These are phyloP conservation scores for Arrhopalites spinosus DNA, from an alignment of 2,888 invertebrate species.

Conservation along the genomic window DNA sequence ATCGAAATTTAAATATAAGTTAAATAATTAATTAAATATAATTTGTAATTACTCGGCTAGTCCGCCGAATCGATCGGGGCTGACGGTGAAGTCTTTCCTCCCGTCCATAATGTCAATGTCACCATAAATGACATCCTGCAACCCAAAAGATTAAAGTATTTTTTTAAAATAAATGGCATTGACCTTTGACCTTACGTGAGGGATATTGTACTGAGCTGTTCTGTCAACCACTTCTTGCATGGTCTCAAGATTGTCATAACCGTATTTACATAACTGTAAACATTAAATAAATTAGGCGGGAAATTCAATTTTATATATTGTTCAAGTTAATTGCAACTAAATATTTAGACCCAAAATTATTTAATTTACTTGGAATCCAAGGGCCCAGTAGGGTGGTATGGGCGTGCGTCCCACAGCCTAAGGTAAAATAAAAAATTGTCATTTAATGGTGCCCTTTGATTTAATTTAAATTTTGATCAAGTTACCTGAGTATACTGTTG, in stretches of 20 bases:
- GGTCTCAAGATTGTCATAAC: slow-evolving; percentile 69
- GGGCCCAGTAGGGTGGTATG: slow-evolving; percentile 85
- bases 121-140: slow-evolving; percentile 19
- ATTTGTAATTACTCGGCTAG: slow-evolving; percentile 67
- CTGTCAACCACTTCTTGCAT: slow-evolving; percentile 70
- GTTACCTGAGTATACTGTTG: slow-evolving; percentile 67
- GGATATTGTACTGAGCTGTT: slow-evolving; percentile 73
- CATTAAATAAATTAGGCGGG: too few relatives aligned
- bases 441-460: too few relatives aligned
- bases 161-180: not conserved
- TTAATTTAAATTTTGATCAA: not conserved
- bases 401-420: slow-evolving; percentile 70
- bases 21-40: not conserved
- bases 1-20: not conserved
- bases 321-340: too few relatives aligned
- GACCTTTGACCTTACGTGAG: slow-evolving; percentile 64
- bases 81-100: slow-evolving; percentile 78
- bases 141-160: not conserved
- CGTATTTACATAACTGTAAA: slow-evolving; percentile 74
- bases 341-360: too few relatives aligned
- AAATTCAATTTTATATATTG: too few relatives aligned
- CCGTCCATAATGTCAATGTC: slow-evolving; percentile 76
- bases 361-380: slow-evolving; percentile 88
- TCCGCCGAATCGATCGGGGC: slow-evolving; percentile 66
- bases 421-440: not conserved